Conservation (phyloP, 35 echinoderm and acorn worm genomes). For the Heliocidaris erythrogramma region DNA sequence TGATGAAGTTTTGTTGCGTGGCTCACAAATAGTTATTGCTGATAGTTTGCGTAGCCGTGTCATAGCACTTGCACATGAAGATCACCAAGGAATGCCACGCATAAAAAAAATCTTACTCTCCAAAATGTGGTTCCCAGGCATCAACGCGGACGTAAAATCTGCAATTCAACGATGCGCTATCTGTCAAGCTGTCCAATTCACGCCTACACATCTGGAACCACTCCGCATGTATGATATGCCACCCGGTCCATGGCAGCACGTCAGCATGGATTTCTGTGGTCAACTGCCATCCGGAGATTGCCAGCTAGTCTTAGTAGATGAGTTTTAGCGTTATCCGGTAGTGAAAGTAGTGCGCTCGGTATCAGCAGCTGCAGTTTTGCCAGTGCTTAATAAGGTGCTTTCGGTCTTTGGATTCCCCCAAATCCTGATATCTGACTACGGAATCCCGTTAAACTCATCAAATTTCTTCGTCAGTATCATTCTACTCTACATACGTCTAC, state of each 20-base stretch:
- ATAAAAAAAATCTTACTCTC: conserved; percentile 40
- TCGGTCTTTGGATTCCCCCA: too few relatives aligned
- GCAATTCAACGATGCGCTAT: background rate
- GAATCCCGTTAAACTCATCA: too few relatives aligned
- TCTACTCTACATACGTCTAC: too few relatives aligned
- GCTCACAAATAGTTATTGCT: conserved; percentile 45
- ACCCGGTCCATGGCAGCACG: conserved; percentile 37
- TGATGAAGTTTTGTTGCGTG: conserved; percentile 11
- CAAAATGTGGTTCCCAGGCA: conserved; percentile 65
- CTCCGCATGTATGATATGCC: conserved; percentile 54
- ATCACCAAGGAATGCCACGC: conserved; percentile 56
- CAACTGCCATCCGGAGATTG: conserved; percentile 61
- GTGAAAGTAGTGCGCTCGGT: conserved; percentile 52
- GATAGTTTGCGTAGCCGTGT: background rate
- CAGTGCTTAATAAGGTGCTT: too few relatives aligned
- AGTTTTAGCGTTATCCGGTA: conserved; percentile 66
- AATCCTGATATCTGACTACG: too few relatives aligned
- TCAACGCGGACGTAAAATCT: conserved; percentile 29
- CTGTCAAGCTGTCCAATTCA: background rate
- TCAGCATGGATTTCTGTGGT: too few relatives aligned
- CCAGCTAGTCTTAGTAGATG: conserved; percentile 50
- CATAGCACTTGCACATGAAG: too few relatives aligned
- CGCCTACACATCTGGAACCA: conserved; percentile 12
- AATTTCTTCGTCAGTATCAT: too few relatives aligned
- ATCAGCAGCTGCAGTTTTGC: conserved; percentile 48